Base-by-base conservation (phyloP, 2,113 vertebrate species). In the Carassius gibelio region DNA sequence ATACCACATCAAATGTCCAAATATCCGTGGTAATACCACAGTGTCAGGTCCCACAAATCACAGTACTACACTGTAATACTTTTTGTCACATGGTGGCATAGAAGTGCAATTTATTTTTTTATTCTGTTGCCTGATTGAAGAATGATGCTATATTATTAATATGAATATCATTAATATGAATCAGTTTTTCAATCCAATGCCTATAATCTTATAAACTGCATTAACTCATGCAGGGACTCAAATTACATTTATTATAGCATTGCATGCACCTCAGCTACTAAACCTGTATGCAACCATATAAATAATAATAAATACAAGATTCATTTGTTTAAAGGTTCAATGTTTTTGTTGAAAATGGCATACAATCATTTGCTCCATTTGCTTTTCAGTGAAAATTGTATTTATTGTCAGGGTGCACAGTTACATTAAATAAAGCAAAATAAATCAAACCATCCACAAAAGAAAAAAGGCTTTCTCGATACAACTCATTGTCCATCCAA, bases 351-450 rank as follows among this genome's bases (percentile, higher is more conserved):
- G 4, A 45, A n/a, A 13, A 6, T 2, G 15, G 3, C 15, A 1
- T 8, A 36, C 15, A 1, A 45, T 72, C 14, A 21, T 23, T 45
- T n/a, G 10, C 9, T 75, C 3, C 30, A 30, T 30, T 30, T 30
- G 30, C 30, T 30, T 17, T 76, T 55, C 75, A 19, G 85, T 89
- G 84, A 57, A 88, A 85, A 71, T 81, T 82, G 87, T 86, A 89
- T 87, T 88, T 86, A 87, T 92, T 92, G 88, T 90, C 91, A 90
- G 82, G 89, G 86, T 91, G 92, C 90, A 93, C 90, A 88, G 79
- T 90, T 77, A 91, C 71, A 89, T 89, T 84, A 90, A 91, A 92
- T 50, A 90, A 92, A 91, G 85, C 89, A 81, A 84, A 86, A 82
- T 15, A 88, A 86, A 87, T 50, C 74, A 69, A 87, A 78, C 80